Conservation (phyloP, 1,140 invertebrate species). For the Thalassaphorura encarpata region DNA sequence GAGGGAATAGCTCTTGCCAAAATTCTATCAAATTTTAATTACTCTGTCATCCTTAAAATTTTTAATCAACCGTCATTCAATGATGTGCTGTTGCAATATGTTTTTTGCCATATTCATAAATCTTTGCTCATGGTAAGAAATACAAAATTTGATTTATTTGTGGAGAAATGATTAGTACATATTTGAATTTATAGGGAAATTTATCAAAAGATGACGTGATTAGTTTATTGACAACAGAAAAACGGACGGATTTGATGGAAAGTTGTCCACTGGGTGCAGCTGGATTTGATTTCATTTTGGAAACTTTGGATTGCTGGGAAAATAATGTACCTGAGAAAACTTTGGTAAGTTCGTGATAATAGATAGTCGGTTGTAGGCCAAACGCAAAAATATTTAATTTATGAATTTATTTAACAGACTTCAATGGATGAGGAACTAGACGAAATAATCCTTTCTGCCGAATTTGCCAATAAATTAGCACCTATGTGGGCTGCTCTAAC, state of each 20-base stretch:
- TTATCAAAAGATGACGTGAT: slow-evolving; percentile 12
- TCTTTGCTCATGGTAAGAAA: slow-evolving; percentile 11
- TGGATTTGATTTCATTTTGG: slow-evolving; percentile 23
- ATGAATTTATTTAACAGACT: not conserved
- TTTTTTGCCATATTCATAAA: slow-evolving; percentile 15
- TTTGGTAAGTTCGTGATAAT: slow-evolving; percentile 1
- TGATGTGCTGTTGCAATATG: slow-evolving; percentile 12
- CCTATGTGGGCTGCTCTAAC: slow-evolving; percentile 24
- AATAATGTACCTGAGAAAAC: slow-evolving; percentile 8
- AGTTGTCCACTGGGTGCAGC: slow-evolving; percentile 24
- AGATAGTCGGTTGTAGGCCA: too few species aligned
- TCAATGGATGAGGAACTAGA: not conserved
- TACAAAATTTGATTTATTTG: slow-evolving; percentile 5
- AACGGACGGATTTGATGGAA: slow-evolving; percentile 14
- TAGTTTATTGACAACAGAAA: slow-evolving; percentile 17
- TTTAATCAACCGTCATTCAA: slow-evolving; percentile 18
- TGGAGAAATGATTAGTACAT: not conserved
- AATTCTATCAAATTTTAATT: slow-evolving; percentile 17
- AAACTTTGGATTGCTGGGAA: slow-evolving; percentile 26
- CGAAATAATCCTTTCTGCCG: not conserved
- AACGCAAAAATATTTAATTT: not conserved
- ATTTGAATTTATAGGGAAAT: slow-evolving; percentile 10
- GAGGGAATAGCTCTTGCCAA: slow-evolving; percentile 26
- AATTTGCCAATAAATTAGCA: slow-evolving; percentile 1
- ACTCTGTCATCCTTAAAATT: slow-evolving; percentile 18